Percentiles rank a stretch among this genome's conserved stretches.
Conservation (phyloP, 2,797 vertebrate genomes). For the Neopelma chrysocephalum region DNA sequence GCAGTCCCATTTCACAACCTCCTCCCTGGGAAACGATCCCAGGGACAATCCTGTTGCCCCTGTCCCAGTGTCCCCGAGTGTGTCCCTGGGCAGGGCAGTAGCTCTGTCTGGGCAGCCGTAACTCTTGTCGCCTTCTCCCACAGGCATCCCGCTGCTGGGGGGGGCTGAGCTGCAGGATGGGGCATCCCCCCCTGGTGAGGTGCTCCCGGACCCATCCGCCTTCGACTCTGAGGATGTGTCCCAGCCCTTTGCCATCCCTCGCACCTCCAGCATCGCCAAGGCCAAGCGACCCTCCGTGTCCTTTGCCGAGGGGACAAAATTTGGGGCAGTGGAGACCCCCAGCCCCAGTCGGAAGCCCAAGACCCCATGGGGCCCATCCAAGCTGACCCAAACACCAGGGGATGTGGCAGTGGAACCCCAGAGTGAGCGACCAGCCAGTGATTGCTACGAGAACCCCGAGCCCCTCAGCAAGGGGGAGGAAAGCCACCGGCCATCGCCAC, state of each 20-base stretch:
- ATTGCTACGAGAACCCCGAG: slow-evolving; percentile 58
- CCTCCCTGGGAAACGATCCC: not conserved
- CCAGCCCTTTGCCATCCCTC: slow-evolving; percentile 89
- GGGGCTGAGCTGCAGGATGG: slow-evolving; percentile 84
- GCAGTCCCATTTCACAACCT: not conserved
- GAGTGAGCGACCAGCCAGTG: slow-evolving; percentile 22
- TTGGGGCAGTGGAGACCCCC: slow-evolving; percentile 81
- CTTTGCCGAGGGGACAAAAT: slow-evolving; percentile 96
- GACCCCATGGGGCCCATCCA: slow-evolving; percentile 76
- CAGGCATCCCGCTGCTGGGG: slow-evolving; percentile 78
- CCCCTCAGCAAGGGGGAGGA: slow-evolving; percentile 37
- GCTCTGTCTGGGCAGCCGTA: not conserved
- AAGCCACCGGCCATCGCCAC: slow-evolving; percentile 51
- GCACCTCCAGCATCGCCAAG: slow-evolving; percentile 94
- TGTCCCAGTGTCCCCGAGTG: accelerated
- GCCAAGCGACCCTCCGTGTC: slow-evolving; percentile 94
- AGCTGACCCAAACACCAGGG: slow-evolving; percentile 71
- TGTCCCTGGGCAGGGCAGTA: not conserved
- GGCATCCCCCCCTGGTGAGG: slow-evolving; percentile 76
- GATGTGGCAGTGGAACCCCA: slow-evolving; percentile 32
- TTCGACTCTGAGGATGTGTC: slow-evolving; percentile 85
- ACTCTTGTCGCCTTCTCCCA: not conserved
- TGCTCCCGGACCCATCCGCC: slow-evolving; percentile 80
- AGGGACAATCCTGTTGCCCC: not conserved
- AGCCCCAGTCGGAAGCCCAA: slow-evolving; percentile 81